Evolutionary conservation across 2,113 vertebrate genomes (phyloP).

Genomic region (Psophia crepitans): DNA sequence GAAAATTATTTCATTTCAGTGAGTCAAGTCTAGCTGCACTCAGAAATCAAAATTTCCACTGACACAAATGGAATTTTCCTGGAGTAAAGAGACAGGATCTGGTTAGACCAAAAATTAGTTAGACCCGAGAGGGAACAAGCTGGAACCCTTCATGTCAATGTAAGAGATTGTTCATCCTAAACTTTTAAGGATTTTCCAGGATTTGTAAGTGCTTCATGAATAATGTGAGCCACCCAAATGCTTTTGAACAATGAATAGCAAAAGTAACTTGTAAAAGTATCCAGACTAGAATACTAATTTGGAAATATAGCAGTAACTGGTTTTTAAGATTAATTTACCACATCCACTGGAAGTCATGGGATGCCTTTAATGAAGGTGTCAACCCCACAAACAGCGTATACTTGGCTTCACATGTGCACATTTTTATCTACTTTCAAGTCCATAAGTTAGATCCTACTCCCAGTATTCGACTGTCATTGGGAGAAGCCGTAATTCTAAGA

Average conservation of each 20-base stretch:
- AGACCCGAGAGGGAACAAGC: not conserved
- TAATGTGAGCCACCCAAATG: not conserved
- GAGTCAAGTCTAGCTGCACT: not conserved
- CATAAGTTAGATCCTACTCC: not conserved
- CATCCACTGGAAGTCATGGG: not conserved
- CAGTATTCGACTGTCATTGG: not conserved
- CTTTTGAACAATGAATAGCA: not conserved
- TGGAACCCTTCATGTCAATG: not conserved
- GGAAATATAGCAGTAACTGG: not conserved
- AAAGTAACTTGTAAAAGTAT: not conserved
- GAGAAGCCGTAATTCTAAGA: not conserved
- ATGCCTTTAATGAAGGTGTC: not conserved
- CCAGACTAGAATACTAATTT: not conserved
- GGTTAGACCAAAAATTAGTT: not conserved
- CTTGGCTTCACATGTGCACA: not conserved
- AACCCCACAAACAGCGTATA: not conserved
- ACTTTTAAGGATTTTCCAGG: not conserved
- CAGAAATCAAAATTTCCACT: conserved; percentile 2
- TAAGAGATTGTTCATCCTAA: not conserved
- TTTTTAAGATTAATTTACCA: not conserved
- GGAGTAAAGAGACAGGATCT: not conserved
- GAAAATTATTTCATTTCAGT: not conserved
- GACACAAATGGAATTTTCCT: not conserved
- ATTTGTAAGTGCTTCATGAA: not conserved
- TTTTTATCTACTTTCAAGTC: not conserved